Percentiles rank a stretch among this genome's conserved stretches.
Conservation (phyloP, 2,888 invertebrate genomes). For the Strigamia maritima region DNA sequence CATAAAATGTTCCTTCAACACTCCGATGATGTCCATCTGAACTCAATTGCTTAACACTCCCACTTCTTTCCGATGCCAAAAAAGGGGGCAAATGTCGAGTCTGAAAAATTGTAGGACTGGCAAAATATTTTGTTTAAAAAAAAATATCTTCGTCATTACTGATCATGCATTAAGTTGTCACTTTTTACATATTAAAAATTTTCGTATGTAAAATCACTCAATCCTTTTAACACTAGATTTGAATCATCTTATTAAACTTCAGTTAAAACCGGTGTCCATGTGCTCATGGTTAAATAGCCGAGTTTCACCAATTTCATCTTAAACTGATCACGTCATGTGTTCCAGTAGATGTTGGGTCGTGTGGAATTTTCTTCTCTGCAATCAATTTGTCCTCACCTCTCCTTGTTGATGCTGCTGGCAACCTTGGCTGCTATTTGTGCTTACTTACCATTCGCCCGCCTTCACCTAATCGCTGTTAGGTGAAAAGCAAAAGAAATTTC, state of each 20-base stretch:
- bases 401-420: conserved; percentile 37
- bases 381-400: background rate
- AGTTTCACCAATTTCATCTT: background rate
- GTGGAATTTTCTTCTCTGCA: background rate
- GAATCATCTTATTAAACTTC: background rate
- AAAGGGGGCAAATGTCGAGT: background rate
- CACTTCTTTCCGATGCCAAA: background rate
- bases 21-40: background rate
- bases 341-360: background rate
- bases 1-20: background rate
- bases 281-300: background rate
- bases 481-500: conserved; percentile 44
- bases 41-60: background rate
- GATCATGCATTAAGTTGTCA: background rate
- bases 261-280: background rate
- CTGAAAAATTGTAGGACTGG: conserved; percentile 18
- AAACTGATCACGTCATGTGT: background rate
- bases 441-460: conserved; percentile 45
- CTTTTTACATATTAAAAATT: background rate
- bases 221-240: conserved; percentile 3
- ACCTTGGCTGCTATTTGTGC: conserved; percentile 46
- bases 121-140: background rate
- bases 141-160: background rate
- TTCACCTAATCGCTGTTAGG: conserved; percentile 46
- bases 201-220: background rate